These are phyloP conservation scores for Turritopsis rubra DNA, from an alignment of 30 jellyfish, hydroid and myxozoan genomes.

Conservation along the genomic window DNA sequence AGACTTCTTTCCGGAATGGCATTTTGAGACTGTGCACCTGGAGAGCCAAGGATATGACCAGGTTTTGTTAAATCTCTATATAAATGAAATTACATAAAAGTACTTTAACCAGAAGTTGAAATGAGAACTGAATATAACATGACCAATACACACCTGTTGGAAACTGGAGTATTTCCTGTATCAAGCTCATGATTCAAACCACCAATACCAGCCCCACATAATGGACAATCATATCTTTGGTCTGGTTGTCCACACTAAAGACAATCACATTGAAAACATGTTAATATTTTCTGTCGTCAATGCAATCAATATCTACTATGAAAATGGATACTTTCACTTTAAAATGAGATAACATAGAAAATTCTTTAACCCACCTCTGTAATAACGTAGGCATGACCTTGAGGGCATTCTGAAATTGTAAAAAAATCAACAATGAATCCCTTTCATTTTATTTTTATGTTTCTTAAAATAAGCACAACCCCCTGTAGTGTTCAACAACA, in stretches of 20 bases:
- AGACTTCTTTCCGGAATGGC: slow-evolving; percentile 25
- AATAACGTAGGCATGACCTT: not conserved
- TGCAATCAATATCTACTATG: too few species aligned
- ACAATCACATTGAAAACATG: too few species aligned
- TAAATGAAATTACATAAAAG: too few species aligned
- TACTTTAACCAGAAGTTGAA: too few species aligned
- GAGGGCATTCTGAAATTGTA: not conserved
- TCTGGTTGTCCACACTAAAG: slow-evolving; percentile 46
- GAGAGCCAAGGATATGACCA: slow-evolving; percentile 32
- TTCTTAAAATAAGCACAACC: too few species aligned
- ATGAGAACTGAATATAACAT: too few species aligned
- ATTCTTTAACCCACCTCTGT: not conserved
- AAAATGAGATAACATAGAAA: too few species aligned
- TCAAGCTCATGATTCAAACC: slow-evolving; percentile 21
- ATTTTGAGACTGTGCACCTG: slow-evolving; percentile 1
- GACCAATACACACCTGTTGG: slow-evolving; percentile 9
- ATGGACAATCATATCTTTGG: slow-evolving; percentile 28
- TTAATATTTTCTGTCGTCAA: not conserved
- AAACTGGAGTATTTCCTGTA: slow-evolving; percentile 21
- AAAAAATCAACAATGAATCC: not conserved
- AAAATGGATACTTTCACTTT: too few species aligned
- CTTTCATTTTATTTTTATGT: not conserved
- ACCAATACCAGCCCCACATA: slow-evolving; percentile 41
- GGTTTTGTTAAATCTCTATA: slow-evolving; percentile 37
- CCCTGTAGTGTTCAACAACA: too few species aligned